Evolutionary conservation across 2,888 invertebrate genomes (phyloP), one percentile per base, ranked within the genome.

Genomic region (Heliconius hortense): DNA sequence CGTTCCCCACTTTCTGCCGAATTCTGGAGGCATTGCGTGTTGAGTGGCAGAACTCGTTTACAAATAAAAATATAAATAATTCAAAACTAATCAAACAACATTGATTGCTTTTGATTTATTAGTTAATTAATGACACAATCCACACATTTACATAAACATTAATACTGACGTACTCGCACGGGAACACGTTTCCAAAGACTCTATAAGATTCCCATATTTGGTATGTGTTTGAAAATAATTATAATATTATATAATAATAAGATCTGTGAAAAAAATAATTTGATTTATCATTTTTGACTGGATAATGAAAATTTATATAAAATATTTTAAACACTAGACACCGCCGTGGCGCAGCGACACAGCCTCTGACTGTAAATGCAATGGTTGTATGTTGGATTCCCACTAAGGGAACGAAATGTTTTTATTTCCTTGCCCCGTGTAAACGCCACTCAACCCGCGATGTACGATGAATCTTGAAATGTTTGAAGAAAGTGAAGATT

Each of bases 101-200:
- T 76, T 77, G 81, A 79, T 82, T 79, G 79, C 81, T 26, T 77
- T 74, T 79, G 77, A 79, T 77, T 77, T 79, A 79, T 79, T 72
- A 75, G 26, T 72, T 76, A 77, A 79, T 79, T 77, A 79, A 74
- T 72, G 77, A 76, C 78, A 79, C 76, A 76, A 72, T 79, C 21
- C 78, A 66, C 74, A 76, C 70, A 74, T 77, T 76, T 74, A 73
- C 76, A 77, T 76, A 74, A 69, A 78, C 78, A 64, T 74, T 71
- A 70, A 63, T 74, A 76, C 73, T 77, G 77, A 78, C 72, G 68
- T 56, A 26, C 24, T 24, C 24, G 59, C 28, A 77, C 66, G 71
- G 39, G 43, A 70, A 24, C 74, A 60, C 35, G 71, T 60, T 71
- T 60, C 26, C 71, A 24, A 26, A 39, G 60, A 39, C 24, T 43